phyloP scores from a whole-genome alignment of 2,113 vertebrate species.

The Amphiprion percula region DNA sequence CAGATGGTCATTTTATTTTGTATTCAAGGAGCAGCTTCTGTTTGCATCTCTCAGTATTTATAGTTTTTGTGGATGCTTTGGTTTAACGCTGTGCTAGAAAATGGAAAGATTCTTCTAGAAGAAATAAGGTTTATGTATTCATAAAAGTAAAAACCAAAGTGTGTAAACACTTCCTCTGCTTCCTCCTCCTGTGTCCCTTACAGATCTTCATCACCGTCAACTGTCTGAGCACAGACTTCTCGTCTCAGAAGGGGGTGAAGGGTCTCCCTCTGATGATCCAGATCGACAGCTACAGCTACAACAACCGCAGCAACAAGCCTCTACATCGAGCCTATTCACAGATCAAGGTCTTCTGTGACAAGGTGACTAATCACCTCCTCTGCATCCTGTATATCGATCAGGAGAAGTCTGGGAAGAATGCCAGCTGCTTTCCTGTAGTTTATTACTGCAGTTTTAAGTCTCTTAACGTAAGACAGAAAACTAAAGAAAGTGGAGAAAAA shows the following conservation, averaged over 20 bases:
- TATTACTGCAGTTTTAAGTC: neutral
- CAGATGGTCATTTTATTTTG: too few species aligned
- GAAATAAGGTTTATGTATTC: too few species aligned
- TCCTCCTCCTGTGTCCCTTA: neutral
- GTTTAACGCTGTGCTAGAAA: too few species aligned
- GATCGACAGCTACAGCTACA: constrained; percentile 99
- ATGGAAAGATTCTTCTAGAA: too few species aligned
- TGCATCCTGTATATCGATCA: neutral
- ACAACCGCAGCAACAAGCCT: constrained; percentile 98
- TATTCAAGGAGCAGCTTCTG: too few species aligned
- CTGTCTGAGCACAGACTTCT: constrained; percentile 98
- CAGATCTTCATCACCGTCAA: constrained; percentile 99
- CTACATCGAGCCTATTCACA: constrained; percentile 96
- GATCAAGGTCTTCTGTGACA: constrained; percentile 99
- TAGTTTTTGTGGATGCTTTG: too few species aligned
- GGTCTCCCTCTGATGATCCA: constrained; percentile 98
- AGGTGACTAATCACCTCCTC: constrained; percentile 83
- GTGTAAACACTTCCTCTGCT: neutral
- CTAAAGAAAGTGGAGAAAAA: too few species aligned
- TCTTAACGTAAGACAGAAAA: neutral
- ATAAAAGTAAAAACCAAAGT: neutral
- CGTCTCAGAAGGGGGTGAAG: constrained; percentile 98
- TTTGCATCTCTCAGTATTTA: too few species aligned
- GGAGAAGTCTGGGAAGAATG: too few species aligned
- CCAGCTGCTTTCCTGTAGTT: neutral